Percentiles rank a stretch among this genome's conserved stretches.
Conservation (phyloP, 2,797 vertebrate genomes). For the Rhinella marina region DNA sequence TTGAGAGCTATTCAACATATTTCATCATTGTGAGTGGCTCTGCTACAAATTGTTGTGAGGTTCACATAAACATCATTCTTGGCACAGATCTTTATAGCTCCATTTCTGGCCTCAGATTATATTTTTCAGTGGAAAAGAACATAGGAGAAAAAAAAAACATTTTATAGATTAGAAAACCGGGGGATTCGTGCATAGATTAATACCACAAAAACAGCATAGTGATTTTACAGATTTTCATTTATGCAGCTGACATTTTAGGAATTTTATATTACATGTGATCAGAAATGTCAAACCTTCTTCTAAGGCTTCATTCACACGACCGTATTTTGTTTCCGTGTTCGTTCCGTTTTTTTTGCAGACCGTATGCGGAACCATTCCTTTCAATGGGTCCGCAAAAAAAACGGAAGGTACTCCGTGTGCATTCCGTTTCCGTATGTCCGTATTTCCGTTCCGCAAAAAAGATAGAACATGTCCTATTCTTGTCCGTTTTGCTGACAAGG, state of each 20-base stretch:
- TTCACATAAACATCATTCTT: constrained; percentile 48
- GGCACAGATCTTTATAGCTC: constrained; percentile 35
- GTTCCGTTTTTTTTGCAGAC: no score
- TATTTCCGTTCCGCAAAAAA: no score
- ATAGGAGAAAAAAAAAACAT: background rate
- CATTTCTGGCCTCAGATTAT: constrained; percentile 43
- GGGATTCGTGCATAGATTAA: constrained; percentile 28
- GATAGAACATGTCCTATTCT: no score
- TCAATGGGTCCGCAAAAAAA: no score
- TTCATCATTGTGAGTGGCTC: constrained; percentile 46
- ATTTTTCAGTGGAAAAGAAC: constrained; percentile 27
- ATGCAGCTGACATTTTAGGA: background rate
- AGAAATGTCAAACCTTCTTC: background rate
- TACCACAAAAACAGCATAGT: background rate
- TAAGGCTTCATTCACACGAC: no score
- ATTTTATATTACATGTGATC: background rate
- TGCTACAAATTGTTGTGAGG: constrained; percentile 32
- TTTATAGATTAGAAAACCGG: constrained; percentile 16
- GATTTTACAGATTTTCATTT: background rate
- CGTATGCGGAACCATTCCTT: no score
- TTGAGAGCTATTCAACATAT: constrained; percentile 41
- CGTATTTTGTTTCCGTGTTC: no score
- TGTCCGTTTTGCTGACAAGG: no score
- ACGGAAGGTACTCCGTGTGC: no score
- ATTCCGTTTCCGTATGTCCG: no score